Evolutionary conservation across 2,797 vertebrate genomes (phyloP).

Genomic region (Momotus momota): DNA sequence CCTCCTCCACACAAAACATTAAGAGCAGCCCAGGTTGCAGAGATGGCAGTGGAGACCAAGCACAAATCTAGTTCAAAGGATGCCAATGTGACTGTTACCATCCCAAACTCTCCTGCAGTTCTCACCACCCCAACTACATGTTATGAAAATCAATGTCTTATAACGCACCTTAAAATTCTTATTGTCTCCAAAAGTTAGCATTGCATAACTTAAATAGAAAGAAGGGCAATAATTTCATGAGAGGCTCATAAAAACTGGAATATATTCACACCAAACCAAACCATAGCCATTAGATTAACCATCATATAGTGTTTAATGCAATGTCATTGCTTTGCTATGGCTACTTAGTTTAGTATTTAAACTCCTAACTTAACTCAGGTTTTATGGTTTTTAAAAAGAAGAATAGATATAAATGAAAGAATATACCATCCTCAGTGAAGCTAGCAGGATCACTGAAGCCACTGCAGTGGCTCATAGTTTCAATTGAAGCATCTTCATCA

Average conservation of each 20-base stretch:
- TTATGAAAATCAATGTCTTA: not conserved
- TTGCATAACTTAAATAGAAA: not conserved
- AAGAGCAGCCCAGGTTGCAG: not conserved
- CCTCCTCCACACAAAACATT: not conserved
- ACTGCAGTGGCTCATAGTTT: constrained; percentile 98
- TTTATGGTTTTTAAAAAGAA: not conserved
- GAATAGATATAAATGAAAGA: not conserved
- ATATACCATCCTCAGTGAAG: constrained; percentile 91
- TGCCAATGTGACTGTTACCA: not conserved
- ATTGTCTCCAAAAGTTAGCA: not conserved
- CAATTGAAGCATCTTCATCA: constrained; percentile 96
- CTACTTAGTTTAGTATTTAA: not conserved
- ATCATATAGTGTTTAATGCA: rapidly evolving
- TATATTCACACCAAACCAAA: not conserved
- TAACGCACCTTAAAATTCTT: not conserved
- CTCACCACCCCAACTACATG: not conserved
- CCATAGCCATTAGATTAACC: not conserved
- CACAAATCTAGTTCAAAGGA: not conserved
- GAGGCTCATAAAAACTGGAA: not conserved
- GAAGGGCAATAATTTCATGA: not conserved
- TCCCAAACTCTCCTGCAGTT: not conserved
- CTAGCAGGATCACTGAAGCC: constrained; percentile 93
- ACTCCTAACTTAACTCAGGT: not conserved
- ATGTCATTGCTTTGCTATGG: not conserved
- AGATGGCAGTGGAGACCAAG: not conserved